Evolutionary conservation across 1,140 invertebrate genomes (phyloP).

Genomic region (Euglossa dilemma): DNA sequence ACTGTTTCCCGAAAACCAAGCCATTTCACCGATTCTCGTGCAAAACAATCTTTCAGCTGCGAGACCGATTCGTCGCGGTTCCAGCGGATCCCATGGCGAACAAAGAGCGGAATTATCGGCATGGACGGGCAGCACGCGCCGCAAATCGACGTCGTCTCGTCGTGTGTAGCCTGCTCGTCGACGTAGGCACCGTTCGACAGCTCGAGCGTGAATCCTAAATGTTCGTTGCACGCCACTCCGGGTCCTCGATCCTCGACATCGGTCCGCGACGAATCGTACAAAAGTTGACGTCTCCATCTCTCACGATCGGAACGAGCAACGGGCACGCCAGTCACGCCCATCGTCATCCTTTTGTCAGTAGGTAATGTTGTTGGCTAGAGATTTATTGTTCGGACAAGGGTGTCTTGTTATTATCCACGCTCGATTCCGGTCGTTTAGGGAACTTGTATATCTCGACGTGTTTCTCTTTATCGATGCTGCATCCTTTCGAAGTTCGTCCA

Average conservation of each 20-base stretch:
- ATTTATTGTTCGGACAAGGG: slow-evolving; percentile 78
- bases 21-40: neutral
- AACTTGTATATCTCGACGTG: neutral
- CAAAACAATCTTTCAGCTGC: slow-evolving; percentile 38
- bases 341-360: slow-evolving; percentile 54
- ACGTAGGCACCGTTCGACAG: slow-evolving; percentile 27
- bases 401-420: slow-evolving; percentile 79
- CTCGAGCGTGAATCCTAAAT: slow-evolving; percentile 24
- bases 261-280: slow-evolving; percentile 78
- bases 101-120: slow-evolving; percentile 67
- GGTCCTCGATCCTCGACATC: slow-evolving; percentile 67
- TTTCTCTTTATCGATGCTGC: neutral
- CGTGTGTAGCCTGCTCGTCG: slow-evolving; percentile 2
- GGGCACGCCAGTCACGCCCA: slow-evolving; percentile 59
- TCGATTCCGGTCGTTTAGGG: slow-evolving; percentile 70
- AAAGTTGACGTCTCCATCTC: slow-evolving; percentile 80
- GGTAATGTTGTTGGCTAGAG: slow-evolving; percentile 61
- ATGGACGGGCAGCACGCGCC: slow-evolving; percentile 47
- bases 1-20: too few species aligned
- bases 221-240: slow-evolving; percentile 20
- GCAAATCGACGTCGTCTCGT: slow-evolving; percentile 41
- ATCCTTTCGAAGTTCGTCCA: too few species aligned
- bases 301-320: slow-evolving; percentile 57
- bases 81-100: slow-evolving; percentile 17
- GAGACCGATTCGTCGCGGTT: slow-evolving; percentile 41